Evolutionary conservation across 2,888 invertebrate species (phyloP).

Genomic region (Cinara cedri): DNA sequence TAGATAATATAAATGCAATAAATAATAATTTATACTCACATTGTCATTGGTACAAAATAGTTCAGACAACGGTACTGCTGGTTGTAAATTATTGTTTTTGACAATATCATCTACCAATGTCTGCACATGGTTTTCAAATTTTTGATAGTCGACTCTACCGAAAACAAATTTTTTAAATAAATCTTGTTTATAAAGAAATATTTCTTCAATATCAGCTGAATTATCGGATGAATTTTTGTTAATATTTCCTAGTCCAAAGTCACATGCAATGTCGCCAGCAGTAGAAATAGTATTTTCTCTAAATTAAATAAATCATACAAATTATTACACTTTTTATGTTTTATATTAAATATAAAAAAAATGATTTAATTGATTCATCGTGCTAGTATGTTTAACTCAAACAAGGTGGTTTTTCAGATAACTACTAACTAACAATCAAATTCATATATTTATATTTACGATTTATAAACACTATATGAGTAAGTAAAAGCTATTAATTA

Average conservation of each 20-base stretch:
- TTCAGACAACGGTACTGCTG: constrained; percentile 1
- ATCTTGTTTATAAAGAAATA: background rate
- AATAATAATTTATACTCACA: constrained; percentile 14
- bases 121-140: constrained; percentile 19
- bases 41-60: background rate
- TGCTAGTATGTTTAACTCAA: too few relatives aligned
- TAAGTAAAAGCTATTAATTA: too few relatives aligned
- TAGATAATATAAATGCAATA: too few relatives aligned
- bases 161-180: constrained; percentile 35
- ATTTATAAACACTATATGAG: too few relatives aligned
- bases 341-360: too few relatives aligned
- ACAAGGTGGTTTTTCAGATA: too few relatives aligned
- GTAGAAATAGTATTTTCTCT: constrained; percentile 9
- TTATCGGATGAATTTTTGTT: background rate
- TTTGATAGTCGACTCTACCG: constrained; percentile 13
- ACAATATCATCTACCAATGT: constrained; percentile 25
- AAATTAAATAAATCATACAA: constrained; percentile 2
- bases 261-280: constrained; percentile 26
- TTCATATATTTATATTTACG: too few relatives aligned
- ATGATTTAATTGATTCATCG: too few relatives aligned
- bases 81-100: constrained; percentile 18
- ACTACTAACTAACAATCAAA: too few relatives aligned
- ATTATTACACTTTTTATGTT: too few relatives aligned
- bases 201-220: background rate
- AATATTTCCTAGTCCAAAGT: constrained; percentile 33